Evolutionary conservation across 2,797 vertebrate species (phyloP).

Genomic region (Coccyzus lansbergi): DNA sequence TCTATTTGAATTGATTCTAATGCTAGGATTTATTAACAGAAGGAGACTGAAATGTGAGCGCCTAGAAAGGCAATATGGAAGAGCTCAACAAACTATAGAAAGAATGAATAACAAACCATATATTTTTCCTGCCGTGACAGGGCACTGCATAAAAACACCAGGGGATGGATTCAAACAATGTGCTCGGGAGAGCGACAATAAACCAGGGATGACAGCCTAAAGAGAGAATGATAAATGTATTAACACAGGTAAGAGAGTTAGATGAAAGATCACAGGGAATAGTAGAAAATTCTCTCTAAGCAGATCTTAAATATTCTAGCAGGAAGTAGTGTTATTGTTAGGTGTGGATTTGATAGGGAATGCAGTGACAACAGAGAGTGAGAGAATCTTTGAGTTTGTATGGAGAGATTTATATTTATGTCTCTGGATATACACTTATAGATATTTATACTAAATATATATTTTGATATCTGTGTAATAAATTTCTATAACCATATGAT

Average conservation of each 20-base stretch:
- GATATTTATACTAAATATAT: constrained; percentile 56
- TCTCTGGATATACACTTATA: constrained; percentile 46
- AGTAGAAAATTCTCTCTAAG: constrained; percentile 38
- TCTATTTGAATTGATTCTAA: not conserved
- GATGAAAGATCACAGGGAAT: constrained; percentile 25
- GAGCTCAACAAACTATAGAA: constrained; percentile 38
- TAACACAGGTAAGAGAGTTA: constrained; percentile 51
- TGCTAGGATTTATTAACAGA: constrained; percentile 48
- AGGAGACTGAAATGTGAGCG: not conserved
- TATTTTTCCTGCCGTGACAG: constrained; percentile 61
- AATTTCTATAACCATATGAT: constrained; percentile 54
- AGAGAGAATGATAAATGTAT: constrained; percentile 59
- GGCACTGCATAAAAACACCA: constrained; percentile 62
- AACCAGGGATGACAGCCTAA: constrained; percentile 48
- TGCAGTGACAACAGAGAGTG: constrained; percentile 27
- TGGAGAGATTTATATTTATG: constrained; percentile 54
- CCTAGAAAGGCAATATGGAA: constrained; percentile 38
- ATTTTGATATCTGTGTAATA: constrained; percentile 50
- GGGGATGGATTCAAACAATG: constrained; percentile 57
- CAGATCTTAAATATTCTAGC: not conserved
- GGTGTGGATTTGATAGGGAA: constrained; percentile 1
- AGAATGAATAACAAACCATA: constrained; percentile 53
- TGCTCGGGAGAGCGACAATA: constrained; percentile 54
- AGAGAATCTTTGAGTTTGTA: constrained; percentile 17
- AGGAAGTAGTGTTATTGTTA: constrained; percentile 31